phyloP scores from a whole-genome alignment of 2,113 vertebrate genomes.

The Prionailurus viverrinus region DNA sequence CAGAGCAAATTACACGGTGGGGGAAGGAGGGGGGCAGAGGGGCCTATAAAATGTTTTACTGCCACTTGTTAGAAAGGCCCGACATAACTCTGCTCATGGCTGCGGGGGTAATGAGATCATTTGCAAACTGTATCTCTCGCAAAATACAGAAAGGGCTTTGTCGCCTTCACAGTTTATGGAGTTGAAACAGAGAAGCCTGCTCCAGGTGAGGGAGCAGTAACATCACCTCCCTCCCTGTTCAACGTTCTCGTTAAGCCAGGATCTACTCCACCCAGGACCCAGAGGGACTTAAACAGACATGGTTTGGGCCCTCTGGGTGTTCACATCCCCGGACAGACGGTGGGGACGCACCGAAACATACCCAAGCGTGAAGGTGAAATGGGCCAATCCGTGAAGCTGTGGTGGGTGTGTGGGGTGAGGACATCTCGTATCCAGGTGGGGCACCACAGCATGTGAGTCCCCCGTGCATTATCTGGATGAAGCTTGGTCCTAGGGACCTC shows the following conservation, averaged over 20 bases:
- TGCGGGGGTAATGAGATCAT: conserved; percentile 67
- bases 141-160: conserved; percentile 78
- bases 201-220: conserved; percentile 23
- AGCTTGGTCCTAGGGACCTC: background rate
- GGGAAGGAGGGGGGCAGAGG: background rate
- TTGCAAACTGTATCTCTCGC: conserved; percentile 61
- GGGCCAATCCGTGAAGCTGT: background rate
- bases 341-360: fast-evolving
- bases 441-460: too few relatives aligned
- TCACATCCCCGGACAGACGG: background rate
- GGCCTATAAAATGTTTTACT: conserved; percentile 53
- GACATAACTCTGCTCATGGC: conserved; percentile 13
- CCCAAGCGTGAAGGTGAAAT: background rate
- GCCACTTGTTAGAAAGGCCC: conserved; percentile 61
- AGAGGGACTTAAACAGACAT: background rate
- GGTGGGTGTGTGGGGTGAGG: fast-evolving
- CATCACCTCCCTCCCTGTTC: background rate
- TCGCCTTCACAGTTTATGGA: conserved; percentile 62
- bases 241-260: background rate
- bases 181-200: conserved; percentile 45
- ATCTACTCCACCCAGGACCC: background rate
- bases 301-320: background rate
- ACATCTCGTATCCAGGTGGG: fast-evolving
- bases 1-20: conserved; percentile 49
- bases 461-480: fast-evolving